These are phyloP conservation scores for Nephila pilipes DNA, from an alignment of 1,140 invertebrate genomes.

Conservation along the genomic window DNA sequence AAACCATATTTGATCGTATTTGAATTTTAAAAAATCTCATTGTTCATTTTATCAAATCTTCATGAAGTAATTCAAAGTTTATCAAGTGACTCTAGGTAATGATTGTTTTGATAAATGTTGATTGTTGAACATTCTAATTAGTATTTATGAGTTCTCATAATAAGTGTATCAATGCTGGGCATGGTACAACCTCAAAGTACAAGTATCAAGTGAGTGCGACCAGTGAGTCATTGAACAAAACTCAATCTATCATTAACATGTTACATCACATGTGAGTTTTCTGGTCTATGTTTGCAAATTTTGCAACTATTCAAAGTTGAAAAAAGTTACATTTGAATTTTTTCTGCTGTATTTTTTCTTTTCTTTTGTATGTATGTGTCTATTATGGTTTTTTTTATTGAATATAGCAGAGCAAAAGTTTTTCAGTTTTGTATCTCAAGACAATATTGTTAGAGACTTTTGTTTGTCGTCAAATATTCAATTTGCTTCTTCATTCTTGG, in stretches of 20 bases:
- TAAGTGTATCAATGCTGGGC: neutral
- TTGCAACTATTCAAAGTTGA: neutral
- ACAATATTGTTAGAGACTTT: neutral
- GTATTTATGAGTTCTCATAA: neutral
- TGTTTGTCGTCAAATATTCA: neutral
- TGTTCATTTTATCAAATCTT: neutral
- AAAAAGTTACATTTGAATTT: neutral
- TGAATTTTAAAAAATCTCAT: neutral
- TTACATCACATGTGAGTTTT: neutral
- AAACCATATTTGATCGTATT: neutral
- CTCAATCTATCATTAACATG: neutral
- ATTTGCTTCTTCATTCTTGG: neutral
- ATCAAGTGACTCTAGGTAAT: neutral
- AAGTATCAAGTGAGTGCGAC: neutral
- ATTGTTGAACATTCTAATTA: neutral
- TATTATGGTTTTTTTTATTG: neutral
- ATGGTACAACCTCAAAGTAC: constrained; percentile 11
- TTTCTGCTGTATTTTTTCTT: neutral
- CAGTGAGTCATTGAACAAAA: neutral
- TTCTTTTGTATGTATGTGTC: neutral
- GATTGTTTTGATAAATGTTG: neutral
- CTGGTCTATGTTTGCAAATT: neutral
- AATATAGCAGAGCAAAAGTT: neutral
- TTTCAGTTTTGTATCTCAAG: neutral
- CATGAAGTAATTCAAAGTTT: neutral